phyloP scores from a whole-genome alignment of 2,888 invertebrate species.

The Diaphora mendica region DNA sequence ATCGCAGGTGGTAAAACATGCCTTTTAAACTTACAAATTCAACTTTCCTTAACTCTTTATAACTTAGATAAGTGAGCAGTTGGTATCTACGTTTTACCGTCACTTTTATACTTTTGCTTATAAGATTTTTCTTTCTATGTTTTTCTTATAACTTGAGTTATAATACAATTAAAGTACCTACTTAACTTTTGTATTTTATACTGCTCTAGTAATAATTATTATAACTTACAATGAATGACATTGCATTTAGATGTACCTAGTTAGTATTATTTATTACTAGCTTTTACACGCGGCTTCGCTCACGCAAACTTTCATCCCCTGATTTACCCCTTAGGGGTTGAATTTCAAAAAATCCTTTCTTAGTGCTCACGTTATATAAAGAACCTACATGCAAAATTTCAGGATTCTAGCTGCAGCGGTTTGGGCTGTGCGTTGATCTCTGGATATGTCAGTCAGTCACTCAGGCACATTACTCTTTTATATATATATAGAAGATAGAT shows the following conservation, averaged over 20 bases:
- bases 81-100: slow-evolving; percentile 33
- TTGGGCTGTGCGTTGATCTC: too few relatives aligned
- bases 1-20: slow-evolving; percentile 51
- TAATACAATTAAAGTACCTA: slow-evolving; percentile 2
- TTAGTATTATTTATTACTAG: slow-evolving; percentile 17
- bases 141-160: background rate
- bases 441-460: too few relatives aligned
- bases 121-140: background rate
- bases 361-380: too few relatives aligned
- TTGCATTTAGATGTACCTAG: slow-evolving; percentile 21
- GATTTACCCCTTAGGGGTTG: too few relatives aligned
- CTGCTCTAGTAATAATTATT: background rate
- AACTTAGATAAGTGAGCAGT: slow-evolving; percentile 44
- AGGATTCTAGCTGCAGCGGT: too few relatives aligned
- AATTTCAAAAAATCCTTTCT: too few relatives aligned
- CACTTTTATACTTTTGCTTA: slow-evolving; percentile 25
- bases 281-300: too few relatives aligned
- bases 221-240: slow-evolving; percentile 9
- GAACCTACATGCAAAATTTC: too few relatives aligned
- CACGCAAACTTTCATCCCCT: too few relatives aligned
- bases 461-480: too few relatives aligned
- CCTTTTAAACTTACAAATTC: slow-evolving; percentile 49
- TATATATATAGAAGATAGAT: too few relatives aligned
- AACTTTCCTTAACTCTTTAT: slow-evolving; percentile 51
- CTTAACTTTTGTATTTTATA: background rate